A percentile compares a stretch with the other conserved stretches of the same genome.
phyloP scores from a whole-genome alignment of 1,140 invertebrate species.

The Macrobrachium rosenbergii region DNA sequence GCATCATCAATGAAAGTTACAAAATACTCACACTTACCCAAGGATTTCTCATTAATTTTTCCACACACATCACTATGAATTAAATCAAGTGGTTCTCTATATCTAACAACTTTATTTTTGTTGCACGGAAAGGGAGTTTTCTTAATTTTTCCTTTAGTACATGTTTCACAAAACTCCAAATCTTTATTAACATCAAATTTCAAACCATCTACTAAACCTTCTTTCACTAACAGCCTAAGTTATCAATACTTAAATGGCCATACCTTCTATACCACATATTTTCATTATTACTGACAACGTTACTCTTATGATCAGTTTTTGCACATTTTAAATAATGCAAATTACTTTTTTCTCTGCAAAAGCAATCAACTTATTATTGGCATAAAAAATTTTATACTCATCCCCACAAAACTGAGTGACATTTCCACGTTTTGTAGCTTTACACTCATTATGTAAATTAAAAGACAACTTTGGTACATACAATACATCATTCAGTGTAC shows the following conservation, averaged over 20 bases:
- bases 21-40: slow-evolving; percentile 42
- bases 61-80: slow-evolving; percentile 57
- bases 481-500: slow-evolving; percentile 9
- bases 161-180: no score
- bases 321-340: slow-evolving; percentile 14
- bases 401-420: slow-evolving; percentile 22
- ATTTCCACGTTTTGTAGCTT: slow-evolving; percentile 18
- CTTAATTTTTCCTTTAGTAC: slow-evolving; percentile 5
- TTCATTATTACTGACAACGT: slow-evolving; percentile 9
- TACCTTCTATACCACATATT: slow-evolving; percentile 30
- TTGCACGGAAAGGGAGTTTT: slow-evolving; percentile 8
- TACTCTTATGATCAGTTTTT: slow-evolving; percentile 9
- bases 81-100: slow-evolving; percentile 41
- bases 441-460: slow-evolving; percentile 3
- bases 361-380: slow-evolving; percentile 14
- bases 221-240: background rate
- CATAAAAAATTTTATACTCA: slow-evolving; percentile 25
- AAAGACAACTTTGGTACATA: slow-evolving; percentile 26
- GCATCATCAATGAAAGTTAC: slow-evolving; percentile 54
- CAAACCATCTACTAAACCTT: no score
- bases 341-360: background rate
- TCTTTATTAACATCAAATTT: no score
- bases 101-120: background rate
- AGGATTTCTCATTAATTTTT: slow-evolving; percentile 32
- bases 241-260: slow-evolving; percentile 32